Evolutionary conservation across 2,113 vertebrate genomes (phyloP).

Genomic region (Martes martes): DNA sequence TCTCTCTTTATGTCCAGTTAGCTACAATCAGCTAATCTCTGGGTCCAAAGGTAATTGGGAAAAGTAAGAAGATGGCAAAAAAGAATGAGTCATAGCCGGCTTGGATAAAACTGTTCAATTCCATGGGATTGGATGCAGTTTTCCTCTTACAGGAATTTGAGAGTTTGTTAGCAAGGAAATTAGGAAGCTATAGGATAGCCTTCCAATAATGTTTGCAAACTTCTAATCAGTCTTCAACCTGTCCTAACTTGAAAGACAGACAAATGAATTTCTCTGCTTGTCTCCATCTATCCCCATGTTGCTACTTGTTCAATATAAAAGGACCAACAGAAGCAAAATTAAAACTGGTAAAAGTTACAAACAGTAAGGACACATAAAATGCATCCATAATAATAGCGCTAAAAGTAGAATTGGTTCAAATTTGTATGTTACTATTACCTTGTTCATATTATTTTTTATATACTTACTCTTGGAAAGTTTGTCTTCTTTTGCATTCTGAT

Average conservation of each 20-base stretch:
- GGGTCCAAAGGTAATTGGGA: no score
- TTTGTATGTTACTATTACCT: neutral
- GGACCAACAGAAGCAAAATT: neutral
- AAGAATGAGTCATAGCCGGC: neutral
- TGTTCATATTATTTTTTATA: neutral
- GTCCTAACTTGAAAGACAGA: neutral
- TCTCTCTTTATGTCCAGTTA: neutral
- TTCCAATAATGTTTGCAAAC: neutral
- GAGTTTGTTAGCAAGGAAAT: neutral
- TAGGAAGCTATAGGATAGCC: neutral
- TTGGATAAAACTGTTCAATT: neutral
- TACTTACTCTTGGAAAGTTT: neutral
- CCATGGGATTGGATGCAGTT: neutral
- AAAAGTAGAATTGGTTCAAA: neutral
- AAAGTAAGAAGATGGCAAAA: neutral
- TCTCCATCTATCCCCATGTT: neutral
- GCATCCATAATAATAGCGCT: neutral
- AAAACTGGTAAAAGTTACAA: neutral
- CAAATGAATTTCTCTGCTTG: neutral
- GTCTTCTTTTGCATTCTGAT: neutral
- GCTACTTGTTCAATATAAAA: neutral
- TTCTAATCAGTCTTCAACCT: neutral
- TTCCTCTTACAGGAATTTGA: neutral
- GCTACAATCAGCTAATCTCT: neutral
- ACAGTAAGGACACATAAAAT: neutral